Base-by-base conservation (phyloP, 2,888 invertebrate species). In the Pecten maximus region DNA sequence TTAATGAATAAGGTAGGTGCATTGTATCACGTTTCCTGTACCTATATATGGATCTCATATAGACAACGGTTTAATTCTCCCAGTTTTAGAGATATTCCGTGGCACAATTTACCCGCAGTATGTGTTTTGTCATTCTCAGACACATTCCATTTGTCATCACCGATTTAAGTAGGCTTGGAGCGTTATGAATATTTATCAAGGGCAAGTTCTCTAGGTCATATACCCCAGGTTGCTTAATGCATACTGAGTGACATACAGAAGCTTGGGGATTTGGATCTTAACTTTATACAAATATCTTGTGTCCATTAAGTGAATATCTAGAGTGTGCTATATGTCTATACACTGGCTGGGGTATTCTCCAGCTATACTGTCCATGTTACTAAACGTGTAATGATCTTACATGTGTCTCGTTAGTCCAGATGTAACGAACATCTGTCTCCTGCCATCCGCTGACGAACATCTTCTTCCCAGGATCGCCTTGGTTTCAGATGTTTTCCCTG, bases 121-220 rank as follows among this genome's bases (percentile, higher is more conserved):
- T 74, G 74, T 35, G 74, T 74, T 74, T 74, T 74, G 74, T 74
- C 74, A 74, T 23, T 74, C 74, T 28, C 74, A 28, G 74, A 28
- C 74, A 74, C 74, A 74, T 74, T 74, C 74, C 35, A 74, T 74
- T 74, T 74, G 74, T 74, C 74, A 74, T 74, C 74, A 74, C 74
- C 28, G 35, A 12, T 74, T 74, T 74, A 74, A 74, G 74, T 74
- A 74, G 74, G 74, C 74, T 74, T 10, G 74, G 8, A 35, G 35
- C 35, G 12, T 74, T 74, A 74, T 74, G 74, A 74, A 74, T 74
- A 74, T 74, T 74, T 35, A 74, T 74, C 74, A 74, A 35, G 74
- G 74, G 74, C 74, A 35, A 35, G 35, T 74, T 74, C 74, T 74
- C 74, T 74, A 28, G 74, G 74, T 74, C 74, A 74, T 35, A 74